Evolutionary conservation across 2,113 vertebrate species (phyloP), one percentile per base, ranked within the genome.

Genomic region (Echinops telfairi): DNA sequence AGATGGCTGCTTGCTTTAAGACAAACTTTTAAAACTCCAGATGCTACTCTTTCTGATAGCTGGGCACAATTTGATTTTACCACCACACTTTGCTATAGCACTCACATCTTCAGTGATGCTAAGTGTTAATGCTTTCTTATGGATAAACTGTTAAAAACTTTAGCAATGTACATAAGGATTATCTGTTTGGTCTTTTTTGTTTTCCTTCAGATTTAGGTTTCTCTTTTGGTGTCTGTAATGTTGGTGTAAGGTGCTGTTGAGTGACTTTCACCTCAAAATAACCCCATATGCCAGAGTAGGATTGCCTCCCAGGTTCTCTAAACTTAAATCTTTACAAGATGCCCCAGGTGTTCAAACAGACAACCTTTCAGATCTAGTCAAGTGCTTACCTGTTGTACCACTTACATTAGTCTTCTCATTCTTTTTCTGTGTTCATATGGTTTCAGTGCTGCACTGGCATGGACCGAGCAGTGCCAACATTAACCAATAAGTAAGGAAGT

Each of bases 151-250:
- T 71, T 86, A 6, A 66, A 73, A 31, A 33, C 36, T 68, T 83
- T 10, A 77, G 71, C 20, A 64, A 14, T 66, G 22, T 81, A 9
- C 64, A 16, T 11, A 53, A 84, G 43, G 33, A 16, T 16, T 38
- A 76, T 57, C 23, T 90, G 0, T 36, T 73, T 40, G 40, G 12
- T 84, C 4, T 11, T 4, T 22, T 3, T 3, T 10, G 4, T 84
- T 93, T n/a, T n/a, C n/a, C 2, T 77, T 84, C 79, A 90, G n/a
- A 83, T 75, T 88, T 82, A 3, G 80, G 73, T 86, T 58, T 19
- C 68, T 87, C 5, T 80, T 76, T 22, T 86, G 19, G 43, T 80
- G 5, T 57, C 53, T 71, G 31, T 71, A 33, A 15, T 71, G 31
- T 19, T 19, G 17, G 68, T 53, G 47, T 53, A 7, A 53, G 47